Evolutionary conservation across 2,888 invertebrate species (phyloP).

Genomic region (Carpatolechia fugitivella): DNA sequence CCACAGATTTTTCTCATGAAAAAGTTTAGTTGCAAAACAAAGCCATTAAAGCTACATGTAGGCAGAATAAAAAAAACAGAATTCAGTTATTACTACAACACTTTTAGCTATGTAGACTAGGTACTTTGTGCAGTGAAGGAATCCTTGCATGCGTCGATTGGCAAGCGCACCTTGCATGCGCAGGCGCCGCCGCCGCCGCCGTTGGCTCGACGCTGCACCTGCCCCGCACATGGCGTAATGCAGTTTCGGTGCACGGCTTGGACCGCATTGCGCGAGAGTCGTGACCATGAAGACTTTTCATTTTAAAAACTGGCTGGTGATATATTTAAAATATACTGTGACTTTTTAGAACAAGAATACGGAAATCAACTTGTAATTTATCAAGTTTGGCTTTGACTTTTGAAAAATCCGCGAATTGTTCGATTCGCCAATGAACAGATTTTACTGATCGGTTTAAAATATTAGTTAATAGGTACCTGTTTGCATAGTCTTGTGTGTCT

Average conservation of each 20-base stretch:
- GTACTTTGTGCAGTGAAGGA: slow-evolving; percentile 26
- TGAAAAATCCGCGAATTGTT: no score
- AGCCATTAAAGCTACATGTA: no score
- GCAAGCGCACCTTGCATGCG: slow-evolving; percentile 57
- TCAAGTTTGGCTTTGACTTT: background rate
- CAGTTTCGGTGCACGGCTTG: slow-evolving; percentile 57
- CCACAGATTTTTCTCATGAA: no score
- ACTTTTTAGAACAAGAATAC: no score
- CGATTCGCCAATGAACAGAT: no score
- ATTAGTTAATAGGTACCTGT: no score
- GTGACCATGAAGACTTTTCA: slow-evolving; percentile 17
- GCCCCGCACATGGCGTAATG: slow-evolving; percentile 69
- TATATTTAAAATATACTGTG: background rate
- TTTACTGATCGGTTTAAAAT: no score
- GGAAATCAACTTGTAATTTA: background rate
- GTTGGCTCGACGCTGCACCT: slow-evolving; percentile 53
- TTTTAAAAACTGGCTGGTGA: background rate
- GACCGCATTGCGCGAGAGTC: slow-evolving; percentile 47
- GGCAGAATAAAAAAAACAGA: no score
- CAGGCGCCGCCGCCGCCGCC: slow-evolving; percentile 42
- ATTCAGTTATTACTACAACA: background rate
- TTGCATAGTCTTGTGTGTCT: no score
- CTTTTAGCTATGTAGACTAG: slow-evolving; percentile 15
- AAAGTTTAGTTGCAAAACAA: no score
- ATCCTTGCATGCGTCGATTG: slow-evolving; percentile 45